Percentiles rank a stretch among this genome's conserved stretches.
Conservation (phyloP, 2,797 vertebrate species). For the Stomatorhinus walkeri region DNA sequence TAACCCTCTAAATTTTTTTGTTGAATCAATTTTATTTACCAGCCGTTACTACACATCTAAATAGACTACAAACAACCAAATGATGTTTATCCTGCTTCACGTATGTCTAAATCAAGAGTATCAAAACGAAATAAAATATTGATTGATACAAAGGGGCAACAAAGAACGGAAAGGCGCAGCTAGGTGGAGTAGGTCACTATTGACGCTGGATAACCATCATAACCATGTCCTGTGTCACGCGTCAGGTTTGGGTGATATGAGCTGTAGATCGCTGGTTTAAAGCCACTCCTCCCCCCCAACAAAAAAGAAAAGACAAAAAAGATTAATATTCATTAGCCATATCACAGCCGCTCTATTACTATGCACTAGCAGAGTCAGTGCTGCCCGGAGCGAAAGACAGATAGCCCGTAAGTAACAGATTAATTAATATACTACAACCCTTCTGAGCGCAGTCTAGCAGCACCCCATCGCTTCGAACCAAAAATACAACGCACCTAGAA, state of each 20-base stretch:
- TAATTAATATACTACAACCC: not conserved
- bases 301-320: not conserved
- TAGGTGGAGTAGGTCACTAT: not conserved
- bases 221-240: not conserved
- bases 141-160: not conserved
- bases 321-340: not conserved
- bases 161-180: not conserved
- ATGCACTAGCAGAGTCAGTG: not conserved
- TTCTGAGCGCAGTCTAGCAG: not conserved
- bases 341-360: not conserved
- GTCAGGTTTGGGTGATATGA: not conserved
- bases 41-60: not conserved
- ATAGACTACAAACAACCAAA: not conserved
- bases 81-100: not conserved
- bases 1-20: not conserved
- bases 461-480: not conserved
- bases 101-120: not conserved
- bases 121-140: not conserved
- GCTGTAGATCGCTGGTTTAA: not conserved
- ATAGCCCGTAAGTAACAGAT: not conserved
- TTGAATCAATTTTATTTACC: conserved; percentile 13
- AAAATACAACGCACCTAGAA: not conserved
- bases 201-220: not conserved
- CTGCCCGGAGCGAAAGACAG: not conserved
- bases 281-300: not conserved